These are phyloP conservation scores for Cirrhinus molitorella DNA, from an alignment of 2,797 vertebrate species.

Conservation along the genomic window DNA sequence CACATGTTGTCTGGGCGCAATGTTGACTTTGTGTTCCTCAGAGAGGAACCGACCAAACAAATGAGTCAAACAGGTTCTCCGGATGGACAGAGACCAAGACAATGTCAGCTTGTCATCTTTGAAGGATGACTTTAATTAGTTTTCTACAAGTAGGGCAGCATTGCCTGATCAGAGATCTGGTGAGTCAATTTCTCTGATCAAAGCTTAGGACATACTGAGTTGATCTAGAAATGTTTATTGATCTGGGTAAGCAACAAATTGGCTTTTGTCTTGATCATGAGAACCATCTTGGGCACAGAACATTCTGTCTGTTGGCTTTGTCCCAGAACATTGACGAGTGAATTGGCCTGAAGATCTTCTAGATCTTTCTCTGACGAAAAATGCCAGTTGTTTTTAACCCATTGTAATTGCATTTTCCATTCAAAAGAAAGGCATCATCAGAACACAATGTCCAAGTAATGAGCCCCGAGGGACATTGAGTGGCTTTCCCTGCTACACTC, in stretches of 20 bases:
- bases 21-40: constrained; percentile 32
- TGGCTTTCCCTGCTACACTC: constrained; percentile 41
- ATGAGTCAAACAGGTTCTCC: constrained; percentile 39
- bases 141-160: background rate
- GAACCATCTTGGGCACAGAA: constrained; percentile 18
- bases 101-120: constrained; percentile 39
- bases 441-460: constrained; percentile 55
- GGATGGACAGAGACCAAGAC: constrained; percentile 21
- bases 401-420: constrained; percentile 44
- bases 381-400: constrained; percentile 50
- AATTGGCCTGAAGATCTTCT: background rate
- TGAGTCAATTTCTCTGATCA: background rate
- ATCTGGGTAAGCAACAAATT: constrained; percentile 22
- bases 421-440: constrained; percentile 14
- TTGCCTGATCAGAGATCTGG: background rate
- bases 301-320: background rate
- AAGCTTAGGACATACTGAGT: constrained; percentile 2
- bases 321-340: background rate
- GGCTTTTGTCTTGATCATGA: constrained; percentile 7
- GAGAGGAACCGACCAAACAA: background rate
- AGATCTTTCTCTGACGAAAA: constrained; percentile 18
- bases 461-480: constrained; percentile 39
- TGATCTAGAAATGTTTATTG: constrained; percentile 15
- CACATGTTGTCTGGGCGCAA: background rate
- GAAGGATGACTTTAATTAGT: constrained; percentile 39